Percentiles rank a stretch among this genome's conserved stretches.
phyloP scores from a whole-genome alignment of 2,113 vertebrate genomes.

The Diphyllodes magnificus region DNA sequence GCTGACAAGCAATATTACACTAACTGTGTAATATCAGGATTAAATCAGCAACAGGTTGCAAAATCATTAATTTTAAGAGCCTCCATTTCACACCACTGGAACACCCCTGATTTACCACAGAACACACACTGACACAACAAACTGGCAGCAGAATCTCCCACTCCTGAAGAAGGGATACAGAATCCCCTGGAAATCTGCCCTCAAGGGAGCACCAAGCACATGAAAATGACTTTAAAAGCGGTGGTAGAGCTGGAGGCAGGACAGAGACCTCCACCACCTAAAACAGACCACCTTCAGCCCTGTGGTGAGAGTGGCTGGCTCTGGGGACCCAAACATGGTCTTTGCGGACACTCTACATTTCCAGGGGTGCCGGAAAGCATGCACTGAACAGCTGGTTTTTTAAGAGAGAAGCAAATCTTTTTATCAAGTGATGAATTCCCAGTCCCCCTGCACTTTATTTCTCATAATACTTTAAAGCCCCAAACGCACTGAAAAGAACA shows the following conservation, averaged over 20 bases:
- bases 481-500: background rate
- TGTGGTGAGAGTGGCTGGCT: fast-evolving
- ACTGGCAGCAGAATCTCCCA: background rate
- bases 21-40: background rate
- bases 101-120: background rate
- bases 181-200: background rate
- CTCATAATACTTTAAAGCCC: background rate
- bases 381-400: background rate
- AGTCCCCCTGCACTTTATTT: background rate
- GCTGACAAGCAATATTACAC: background rate
- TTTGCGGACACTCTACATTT: background rate
- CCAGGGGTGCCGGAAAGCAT: background rate
- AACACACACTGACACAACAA: fast-evolving
- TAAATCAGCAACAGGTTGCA: background rate
- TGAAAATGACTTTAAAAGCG: background rate
- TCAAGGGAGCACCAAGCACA: background rate
- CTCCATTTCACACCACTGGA: background rate
- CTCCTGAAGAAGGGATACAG: background rate
- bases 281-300: fast-evolving
- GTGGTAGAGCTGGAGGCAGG: background rate
- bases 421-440: background rate
- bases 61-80: background rate
- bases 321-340: background rate
- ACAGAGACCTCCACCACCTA: background rate
- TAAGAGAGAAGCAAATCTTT: background rate